These are phyloP conservation scores for Struthidea cinerea DNA, from an alignment of 2,113 vertebrate species.

Conservation along the genomic window DNA sequence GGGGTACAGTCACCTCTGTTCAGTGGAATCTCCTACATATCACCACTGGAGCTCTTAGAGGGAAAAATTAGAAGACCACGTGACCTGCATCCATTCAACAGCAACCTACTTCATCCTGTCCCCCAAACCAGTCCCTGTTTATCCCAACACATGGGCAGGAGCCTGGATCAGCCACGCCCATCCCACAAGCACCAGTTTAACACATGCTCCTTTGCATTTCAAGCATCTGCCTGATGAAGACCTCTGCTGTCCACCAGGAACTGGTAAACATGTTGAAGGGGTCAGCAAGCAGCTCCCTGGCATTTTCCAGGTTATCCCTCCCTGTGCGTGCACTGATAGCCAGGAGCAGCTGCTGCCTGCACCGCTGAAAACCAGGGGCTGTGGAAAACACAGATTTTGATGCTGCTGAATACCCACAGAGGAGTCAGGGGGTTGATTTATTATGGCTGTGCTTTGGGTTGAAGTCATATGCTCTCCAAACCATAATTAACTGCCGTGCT, in stretches of 20 bases:
- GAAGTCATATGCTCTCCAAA: not conserved
- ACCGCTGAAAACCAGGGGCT: fast-evolving
- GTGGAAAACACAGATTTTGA: not conserved
- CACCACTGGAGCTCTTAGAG: not conserved
- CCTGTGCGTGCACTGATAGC: fast-evolving
- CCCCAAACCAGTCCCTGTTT: not conserved
- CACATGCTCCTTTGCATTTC: fast-evolving
- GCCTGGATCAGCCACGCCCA: not conserved
- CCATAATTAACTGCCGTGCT: not conserved
- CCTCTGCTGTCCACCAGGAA: not conserved
- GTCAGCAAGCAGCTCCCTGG: not conserved
- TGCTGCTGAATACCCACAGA: not conserved
- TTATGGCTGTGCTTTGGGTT: not conserved
- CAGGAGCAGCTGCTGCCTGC: not conserved
- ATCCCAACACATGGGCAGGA: fast-evolving
- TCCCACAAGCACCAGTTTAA: not conserved
- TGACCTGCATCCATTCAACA: not conserved
- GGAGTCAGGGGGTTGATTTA: not conserved
- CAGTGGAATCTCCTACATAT: not conserved
- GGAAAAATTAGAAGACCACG: not conserved
- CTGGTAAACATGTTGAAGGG: not conserved
- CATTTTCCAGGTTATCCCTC: not conserved
- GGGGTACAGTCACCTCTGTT: not conserved
- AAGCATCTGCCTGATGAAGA: not conserved
- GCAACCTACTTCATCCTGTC: not conserved